phyloP scores from a whole-genome alignment of 1,140 invertebrate genomes.

The Idris sp. region DNA sequence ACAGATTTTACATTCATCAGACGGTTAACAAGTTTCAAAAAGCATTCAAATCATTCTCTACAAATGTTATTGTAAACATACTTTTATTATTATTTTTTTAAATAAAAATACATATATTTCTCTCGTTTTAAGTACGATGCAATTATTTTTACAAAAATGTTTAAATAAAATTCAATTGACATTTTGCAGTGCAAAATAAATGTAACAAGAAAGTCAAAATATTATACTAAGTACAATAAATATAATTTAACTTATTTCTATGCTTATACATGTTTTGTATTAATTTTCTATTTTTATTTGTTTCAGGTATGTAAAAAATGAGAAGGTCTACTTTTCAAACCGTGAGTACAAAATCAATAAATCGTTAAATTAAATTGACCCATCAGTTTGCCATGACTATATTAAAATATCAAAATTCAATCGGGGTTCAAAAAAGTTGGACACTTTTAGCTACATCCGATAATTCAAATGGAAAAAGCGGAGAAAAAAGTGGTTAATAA shows the following conservation, averaged over 20 bases:
- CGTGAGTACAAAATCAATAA: neutral
- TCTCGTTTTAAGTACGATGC: too few relatives aligned
- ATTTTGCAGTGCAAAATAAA: too few relatives aligned
- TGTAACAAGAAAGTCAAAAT: too few relatives aligned
- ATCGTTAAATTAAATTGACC: conserved; percentile 18
- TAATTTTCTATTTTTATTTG: too few relatives aligned
- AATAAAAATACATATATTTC: too few relatives aligned
- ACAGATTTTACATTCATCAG: conserved; percentile 46
- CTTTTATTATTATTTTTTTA: neutral
- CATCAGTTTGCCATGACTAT: conserved; percentile 26
- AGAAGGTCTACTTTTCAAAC: neutral
- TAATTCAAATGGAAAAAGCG: conserved; percentile 41
- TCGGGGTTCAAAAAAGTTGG: conserved; percentile 16
- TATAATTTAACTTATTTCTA: neutral
- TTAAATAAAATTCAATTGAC: too few relatives aligned
- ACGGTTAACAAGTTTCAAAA: conserved; percentile 36
- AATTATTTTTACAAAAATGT: too few relatives aligned
- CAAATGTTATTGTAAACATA: too few relatives aligned
- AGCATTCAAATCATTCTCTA: conserved; percentile 21
- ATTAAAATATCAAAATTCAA: conserved; percentile 36
- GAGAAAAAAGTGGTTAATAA: conserved; percentile 44
- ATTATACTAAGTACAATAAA: too few relatives aligned
- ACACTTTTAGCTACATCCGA: conserved; percentile 33
- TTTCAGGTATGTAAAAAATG: conserved; percentile 20
- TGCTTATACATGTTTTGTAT: neutral